These are phyloP conservation scores for Rhynchotus rufescens DNA, from an alignment of 2,797 vertebrate species.

Conservation along the genomic window DNA sequence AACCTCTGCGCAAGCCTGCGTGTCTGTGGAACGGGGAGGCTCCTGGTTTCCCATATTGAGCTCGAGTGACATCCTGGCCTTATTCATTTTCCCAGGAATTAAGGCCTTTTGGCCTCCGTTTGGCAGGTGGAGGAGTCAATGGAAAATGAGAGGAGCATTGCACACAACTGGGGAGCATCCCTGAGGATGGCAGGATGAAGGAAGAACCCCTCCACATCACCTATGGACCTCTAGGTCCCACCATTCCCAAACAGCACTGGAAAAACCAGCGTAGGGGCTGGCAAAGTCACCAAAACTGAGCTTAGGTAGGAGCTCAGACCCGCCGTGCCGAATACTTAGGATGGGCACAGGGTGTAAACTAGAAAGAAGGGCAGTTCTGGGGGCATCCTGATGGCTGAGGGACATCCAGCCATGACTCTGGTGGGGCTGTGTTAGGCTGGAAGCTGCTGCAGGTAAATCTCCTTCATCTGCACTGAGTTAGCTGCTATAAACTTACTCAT, in stretches of 20 bases:
- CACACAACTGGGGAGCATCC: accelerated
- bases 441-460: neutral
- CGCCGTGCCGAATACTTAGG: neutral
- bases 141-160: neutral
- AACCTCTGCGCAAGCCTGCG: neutral
- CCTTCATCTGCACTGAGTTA: neutral
- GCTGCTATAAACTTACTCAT: neutral
- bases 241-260: neutral
- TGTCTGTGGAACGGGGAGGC: neutral
- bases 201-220: neutral
- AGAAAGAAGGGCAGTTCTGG: neutral
- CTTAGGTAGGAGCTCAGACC: neutral
- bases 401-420: neutral
- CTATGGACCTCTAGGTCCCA: neutral
- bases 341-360: neutral
- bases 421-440: neutral
- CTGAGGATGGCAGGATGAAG: neutral
- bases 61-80: neutral
- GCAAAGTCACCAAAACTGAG: neutral
- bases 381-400: neutral
- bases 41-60: neutral
- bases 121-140: neutral
- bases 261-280: neutral
- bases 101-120: neutral
- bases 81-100: neutral